Conservation (phyloP, 1,140 invertebrate species). For the Apocrypta bakeri region DNA sequence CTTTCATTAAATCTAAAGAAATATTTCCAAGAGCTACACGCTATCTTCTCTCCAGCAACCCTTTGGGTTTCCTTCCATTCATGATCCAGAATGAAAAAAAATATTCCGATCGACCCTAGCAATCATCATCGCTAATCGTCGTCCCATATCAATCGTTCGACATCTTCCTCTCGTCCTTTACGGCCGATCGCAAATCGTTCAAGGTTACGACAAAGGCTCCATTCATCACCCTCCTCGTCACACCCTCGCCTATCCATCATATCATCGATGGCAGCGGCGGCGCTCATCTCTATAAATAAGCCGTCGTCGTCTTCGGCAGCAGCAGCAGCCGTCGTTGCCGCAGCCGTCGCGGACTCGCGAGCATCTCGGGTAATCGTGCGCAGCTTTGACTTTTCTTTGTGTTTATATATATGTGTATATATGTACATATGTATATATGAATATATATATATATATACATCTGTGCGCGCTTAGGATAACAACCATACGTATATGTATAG, state of each 20-base stretch:
- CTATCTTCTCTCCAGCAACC: too few relatives aligned
- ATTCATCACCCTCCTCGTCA: neutral
- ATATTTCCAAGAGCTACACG: too few relatives aligned
- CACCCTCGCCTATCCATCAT: neutral
- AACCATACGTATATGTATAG: too few relatives aligned
- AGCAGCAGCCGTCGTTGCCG: neutral
- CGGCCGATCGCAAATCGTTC: conserved; percentile 7
- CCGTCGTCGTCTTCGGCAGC: neutral
- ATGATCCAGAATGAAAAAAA: too few relatives aligned
- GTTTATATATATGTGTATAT: too few relatives aligned
- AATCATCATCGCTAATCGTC: neutral
- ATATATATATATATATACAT: neutral
- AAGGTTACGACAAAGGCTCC: conserved; percentile 52
- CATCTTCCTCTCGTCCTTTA: neutral
- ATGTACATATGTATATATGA: too few relatives aligned
- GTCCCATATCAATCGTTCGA: too few relatives aligned
- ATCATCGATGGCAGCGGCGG: neutral
- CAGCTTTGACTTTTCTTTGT: too few relatives aligned
- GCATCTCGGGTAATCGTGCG: too few relatives aligned
- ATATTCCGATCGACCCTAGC: too few relatives aligned
- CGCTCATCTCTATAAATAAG: neutral
- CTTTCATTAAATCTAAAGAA: too few relatives aligned
- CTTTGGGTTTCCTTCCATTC: too few relatives aligned
- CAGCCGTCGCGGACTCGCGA: neutral
- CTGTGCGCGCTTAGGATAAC: neutral